phyloP scores from a whole-genome alignment of 2,888 invertebrate genomes.

The Agrochola lychnidis region DNA sequence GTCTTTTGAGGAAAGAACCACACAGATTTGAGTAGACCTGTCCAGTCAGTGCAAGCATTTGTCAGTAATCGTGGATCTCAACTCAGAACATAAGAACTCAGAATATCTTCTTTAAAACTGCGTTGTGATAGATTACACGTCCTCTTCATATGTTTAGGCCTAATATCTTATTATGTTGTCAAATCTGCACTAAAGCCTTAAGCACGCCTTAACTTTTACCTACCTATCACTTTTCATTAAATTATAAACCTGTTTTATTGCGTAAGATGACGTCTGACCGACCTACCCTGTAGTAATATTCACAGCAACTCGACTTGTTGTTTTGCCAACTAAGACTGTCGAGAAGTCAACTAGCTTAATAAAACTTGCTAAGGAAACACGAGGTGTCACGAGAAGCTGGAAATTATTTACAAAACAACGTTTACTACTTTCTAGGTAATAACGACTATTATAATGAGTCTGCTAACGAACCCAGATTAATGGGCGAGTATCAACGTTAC shows the following conservation, averaged over 20 bases:
- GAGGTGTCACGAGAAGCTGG: background rate
- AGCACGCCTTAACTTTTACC: background rate
- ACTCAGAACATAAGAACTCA: no score
- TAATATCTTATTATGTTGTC: background rate
- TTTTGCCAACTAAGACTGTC: constrained; percentile 8
- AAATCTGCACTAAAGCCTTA: background rate
- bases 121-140: background rate
- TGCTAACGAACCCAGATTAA: background rate
- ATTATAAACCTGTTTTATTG: background rate
- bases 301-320: background rate
- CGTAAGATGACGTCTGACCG: background rate
- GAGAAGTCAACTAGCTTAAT: background rate
- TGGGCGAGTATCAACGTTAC: background rate
- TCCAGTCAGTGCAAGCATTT: no score
- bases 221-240: background rate
- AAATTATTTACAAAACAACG: background rate
- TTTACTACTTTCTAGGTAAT: background rate
- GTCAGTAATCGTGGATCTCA: no score
- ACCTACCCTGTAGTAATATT: background rate
- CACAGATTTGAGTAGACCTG: no score
- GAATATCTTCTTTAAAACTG: background rate
- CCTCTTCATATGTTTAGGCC: background rate
- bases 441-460: background rate
- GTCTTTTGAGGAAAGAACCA: no score
- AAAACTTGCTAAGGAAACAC: background rate